phyloP scores from a whole-genome alignment of 2,797 vertebrate species.

The Botia kubotai region DNA sequence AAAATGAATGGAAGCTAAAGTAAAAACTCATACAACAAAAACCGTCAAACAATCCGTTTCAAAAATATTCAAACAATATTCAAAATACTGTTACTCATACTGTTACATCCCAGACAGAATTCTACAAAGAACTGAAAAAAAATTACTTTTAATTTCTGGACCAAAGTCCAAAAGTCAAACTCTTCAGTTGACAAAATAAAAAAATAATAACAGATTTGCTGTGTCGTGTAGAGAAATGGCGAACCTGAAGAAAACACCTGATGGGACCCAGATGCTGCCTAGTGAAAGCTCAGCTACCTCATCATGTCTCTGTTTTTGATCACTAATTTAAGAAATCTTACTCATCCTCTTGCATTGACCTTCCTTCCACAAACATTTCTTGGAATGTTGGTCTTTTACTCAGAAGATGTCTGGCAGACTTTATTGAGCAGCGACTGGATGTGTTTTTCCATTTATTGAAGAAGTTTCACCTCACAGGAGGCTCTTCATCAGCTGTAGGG shows the following conservation, averaged over 20 bases:
- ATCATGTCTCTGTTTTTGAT: neutral
- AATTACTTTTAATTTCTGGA: neutral
- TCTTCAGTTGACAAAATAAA: neutral
- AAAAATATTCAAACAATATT: neutral
- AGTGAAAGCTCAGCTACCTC: neutral
- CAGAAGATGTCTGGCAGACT: neutral
- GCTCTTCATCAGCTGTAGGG: slow-evolving; percentile 2
- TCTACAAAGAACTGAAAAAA: neutral
- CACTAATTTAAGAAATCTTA: neutral
- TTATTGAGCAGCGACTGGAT: neutral
- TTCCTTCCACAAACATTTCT: neutral
- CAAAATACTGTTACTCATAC: neutral
- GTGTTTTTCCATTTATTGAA: neutral
- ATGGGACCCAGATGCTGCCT: neutral
- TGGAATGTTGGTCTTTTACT: neutral
- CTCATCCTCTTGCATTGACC: neutral
- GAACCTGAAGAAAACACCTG: neutral
- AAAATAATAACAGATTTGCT: neutral
- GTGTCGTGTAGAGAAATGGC: too few species aligned
- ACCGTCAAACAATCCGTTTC: neutral
- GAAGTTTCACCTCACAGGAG: neutral
- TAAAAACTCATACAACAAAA: neutral
- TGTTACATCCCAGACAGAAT: neutral
- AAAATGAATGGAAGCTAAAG: neutral
- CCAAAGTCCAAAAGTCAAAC: neutral